Evolutionary conservation across 2,113 vertebrate genomes (phyloP).

Genomic region (Aegithalos caudatus): DNA sequence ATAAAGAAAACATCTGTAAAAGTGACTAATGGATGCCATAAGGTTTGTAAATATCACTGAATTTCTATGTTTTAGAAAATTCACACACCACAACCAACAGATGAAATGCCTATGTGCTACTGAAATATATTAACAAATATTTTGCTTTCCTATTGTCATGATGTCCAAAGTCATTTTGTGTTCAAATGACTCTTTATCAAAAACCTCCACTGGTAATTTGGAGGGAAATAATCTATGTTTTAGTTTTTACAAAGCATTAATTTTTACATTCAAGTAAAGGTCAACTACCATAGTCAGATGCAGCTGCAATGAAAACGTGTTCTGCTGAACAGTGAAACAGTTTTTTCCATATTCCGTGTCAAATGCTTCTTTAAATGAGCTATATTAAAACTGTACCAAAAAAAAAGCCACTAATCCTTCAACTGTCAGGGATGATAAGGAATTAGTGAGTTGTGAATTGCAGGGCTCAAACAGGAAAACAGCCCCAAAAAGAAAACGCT

Average conservation of each 20-base stretch:
- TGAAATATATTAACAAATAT: neutral
- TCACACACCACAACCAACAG: neutral
- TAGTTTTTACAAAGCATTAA: slow-evolving; percentile 31
- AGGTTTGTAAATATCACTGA: neutral
- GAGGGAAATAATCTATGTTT: neutral
- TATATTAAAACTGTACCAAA: neutral
- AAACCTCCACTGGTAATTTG: neutral
- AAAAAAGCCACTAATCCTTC: neutral
- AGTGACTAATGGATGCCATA: neutral
- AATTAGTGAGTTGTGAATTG: neutral
- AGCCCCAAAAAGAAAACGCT: neutral
- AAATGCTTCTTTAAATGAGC: neutral
- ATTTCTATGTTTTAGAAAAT: neutral
- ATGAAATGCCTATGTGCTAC: neutral
- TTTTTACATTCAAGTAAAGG: slow-evolving; percentile 47
- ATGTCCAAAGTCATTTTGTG: neutral
- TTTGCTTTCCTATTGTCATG: neutral
- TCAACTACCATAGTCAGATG: slow-evolving; percentile 3
- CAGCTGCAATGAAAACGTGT: neutral
- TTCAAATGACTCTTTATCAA: neutral
- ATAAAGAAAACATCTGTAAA: neutral
- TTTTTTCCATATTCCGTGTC: neutral
- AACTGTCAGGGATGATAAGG: neutral
- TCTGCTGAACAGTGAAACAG: neutral
- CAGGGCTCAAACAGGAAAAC: neutral